Base-by-base conservation (phyloP, 2,888 invertebrate species). In the Adineta ricciae region DNA sequence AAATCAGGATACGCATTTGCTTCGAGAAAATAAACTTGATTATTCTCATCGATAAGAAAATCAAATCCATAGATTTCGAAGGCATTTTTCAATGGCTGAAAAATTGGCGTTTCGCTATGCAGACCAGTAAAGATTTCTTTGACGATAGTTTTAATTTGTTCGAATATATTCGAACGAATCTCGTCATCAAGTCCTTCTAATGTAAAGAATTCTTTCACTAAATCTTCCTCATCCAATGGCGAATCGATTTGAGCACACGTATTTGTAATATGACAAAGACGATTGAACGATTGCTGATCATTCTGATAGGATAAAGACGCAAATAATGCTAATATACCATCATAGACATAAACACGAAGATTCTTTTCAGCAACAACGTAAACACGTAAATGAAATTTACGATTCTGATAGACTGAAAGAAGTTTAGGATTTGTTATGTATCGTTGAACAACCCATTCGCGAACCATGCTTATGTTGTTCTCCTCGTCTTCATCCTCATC, bases 331-430 rank as follows among this genome's bases (percentile, higher is more conserved):
- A 85, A 56, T 32, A 85, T 83, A 46, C 83, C 84, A 64, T 64
- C 49, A 50, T 85, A 85, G 11, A 85, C 83, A 83, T 83, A 83
- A 24, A 85, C 36, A 32, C 83, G 83, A 36, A 85, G 56, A 64
- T 85, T 85, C 21, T 38, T 83, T 7, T 83, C 84, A 50, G 83
- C 84, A 21, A 86, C 16, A 50, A 85, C 50, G 72, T 86, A 86
- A 16, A 86, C 86, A 50, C 86, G 72, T 41, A 86, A 46, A 83
- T 86, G 84, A 85, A 86, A 86, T 84, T 86, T 86, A 16, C 84
- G 41, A 54, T 83, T 83, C 8, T 54, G 19, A 83, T 83, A 84
- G 21, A 24, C 16, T 49, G n/a, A 24, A 21, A 86, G 64, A 52
- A 72, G 41, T 32, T 86, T 54, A n/a, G 86, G 86, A 54, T 83